A percentile compares a stretch with the other conserved stretches of the same genome.
Conservation (phyloP, 2,888 invertebrate species). For the Sacculina carcini region DNA sequence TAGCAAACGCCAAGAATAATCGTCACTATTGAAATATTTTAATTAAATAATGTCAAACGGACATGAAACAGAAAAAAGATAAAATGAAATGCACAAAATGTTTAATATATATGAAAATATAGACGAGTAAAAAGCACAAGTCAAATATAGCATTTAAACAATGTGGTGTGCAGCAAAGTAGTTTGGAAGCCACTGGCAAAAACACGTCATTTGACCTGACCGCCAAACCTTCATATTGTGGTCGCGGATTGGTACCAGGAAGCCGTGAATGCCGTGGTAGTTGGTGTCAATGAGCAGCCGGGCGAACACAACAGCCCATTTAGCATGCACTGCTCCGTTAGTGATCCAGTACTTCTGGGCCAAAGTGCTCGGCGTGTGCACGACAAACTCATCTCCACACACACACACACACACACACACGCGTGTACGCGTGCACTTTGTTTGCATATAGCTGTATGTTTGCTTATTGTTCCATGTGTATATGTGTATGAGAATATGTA, state of each 20-base stretch:
- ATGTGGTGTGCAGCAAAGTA: neutral
- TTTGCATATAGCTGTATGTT: too few species aligned
- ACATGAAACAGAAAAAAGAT: too few species aligned
- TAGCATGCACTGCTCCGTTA: conserved; percentile 15
- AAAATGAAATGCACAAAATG: neutral
- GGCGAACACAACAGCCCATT: conserved; percentile 15
- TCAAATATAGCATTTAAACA: neutral
- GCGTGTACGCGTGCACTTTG: too few species aligned
- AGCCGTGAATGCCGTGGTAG: conserved; percentile 14
- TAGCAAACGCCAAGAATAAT: too few species aligned
- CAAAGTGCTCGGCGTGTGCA: conserved; percentile 14
- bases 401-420: too few species aligned
- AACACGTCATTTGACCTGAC: neutral
- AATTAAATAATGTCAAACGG: too few species aligned
- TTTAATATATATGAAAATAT: neutral
- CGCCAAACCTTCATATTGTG: conserved; percentile 12
- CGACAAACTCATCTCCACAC: conserved; percentile 13
- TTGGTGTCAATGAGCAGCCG: conserved; percentile 12
- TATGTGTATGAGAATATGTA: too few species aligned
- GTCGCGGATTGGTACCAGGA: conserved; percentile 15
- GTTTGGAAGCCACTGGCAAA: neutral
- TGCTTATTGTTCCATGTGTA: too few species aligned
- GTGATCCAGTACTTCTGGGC: conserved; percentile 16
- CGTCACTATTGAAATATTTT: too few species aligned
- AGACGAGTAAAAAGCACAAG: neutral